Percentiles rank a stretch among this genome's conserved stretches.
These are phyloP conservation scores for Limnephilus lunatus DNA, from an alignment of 2,888 invertebrate genomes.

Conservation along the genomic window DNA sequence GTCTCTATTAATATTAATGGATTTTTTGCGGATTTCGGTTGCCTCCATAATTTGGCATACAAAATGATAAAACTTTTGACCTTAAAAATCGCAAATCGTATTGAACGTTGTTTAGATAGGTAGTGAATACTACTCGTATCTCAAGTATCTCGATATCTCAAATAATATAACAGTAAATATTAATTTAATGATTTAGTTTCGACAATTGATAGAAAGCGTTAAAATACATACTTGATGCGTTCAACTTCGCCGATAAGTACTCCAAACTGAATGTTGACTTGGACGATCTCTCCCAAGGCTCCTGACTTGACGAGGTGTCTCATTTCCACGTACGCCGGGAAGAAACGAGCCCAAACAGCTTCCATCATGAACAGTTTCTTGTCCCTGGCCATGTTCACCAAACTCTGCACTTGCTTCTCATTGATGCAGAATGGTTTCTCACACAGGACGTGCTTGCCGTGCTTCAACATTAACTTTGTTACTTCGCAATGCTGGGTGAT, in stretches of 20 bases:
- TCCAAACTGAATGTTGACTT: slow-evolving; percentile 85
- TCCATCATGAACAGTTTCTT: slow-evolving; percentile 91
- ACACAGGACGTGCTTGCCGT: slow-evolving; percentile 92
- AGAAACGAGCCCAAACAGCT: slow-evolving; percentile 92
- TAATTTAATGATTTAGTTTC: not conserved
- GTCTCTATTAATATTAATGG: too few relatives aligned
- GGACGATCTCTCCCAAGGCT: slow-evolving; percentile 83
- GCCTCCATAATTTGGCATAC: too few relatives aligned
- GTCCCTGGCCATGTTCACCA: slow-evolving; percentile 82
- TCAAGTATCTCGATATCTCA: not conserved
- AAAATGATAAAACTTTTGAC: too few relatives aligned
- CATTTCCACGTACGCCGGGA: slow-evolving; percentile 86
- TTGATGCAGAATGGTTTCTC: slow-evolving; percentile 94
- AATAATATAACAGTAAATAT: not conserved
- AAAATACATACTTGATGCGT: slow-evolving; percentile 74
- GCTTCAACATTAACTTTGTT: slow-evolving; percentile 84
- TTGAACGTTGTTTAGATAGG: too few relatives aligned
- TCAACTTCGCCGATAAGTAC: slow-evolving; percentile 76
- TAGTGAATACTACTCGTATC: not conserved
- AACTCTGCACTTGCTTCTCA: slow-evolving; percentile 82
- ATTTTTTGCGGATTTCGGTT: too few relatives aligned
- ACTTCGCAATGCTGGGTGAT: slow-evolving; percentile 86
- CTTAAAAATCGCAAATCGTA: too few relatives aligned
- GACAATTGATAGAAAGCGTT: not conserved
- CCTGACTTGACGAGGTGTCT: slow-evolving; percentile 82